A percentile compares a stretch with the other conserved stretches of the same genome.
These are phyloP conservation scores for Gortyna flavago DNA, from an alignment of 2,888 invertebrate genomes.

Conservation along the genomic window DNA sequence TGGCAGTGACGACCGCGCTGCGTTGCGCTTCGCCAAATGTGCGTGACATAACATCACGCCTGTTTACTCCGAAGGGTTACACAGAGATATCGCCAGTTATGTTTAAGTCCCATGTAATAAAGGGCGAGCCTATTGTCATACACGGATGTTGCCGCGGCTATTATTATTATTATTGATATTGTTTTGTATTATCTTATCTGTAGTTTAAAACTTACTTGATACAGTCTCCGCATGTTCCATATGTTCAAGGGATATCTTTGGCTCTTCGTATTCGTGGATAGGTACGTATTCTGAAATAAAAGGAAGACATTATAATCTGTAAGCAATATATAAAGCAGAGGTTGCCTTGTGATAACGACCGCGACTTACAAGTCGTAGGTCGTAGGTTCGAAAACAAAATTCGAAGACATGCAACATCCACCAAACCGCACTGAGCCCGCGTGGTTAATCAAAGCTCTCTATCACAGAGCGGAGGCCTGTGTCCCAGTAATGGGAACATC, in stretches of 20 bases:
- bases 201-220: conserved; percentile 78
- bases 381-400: background rate
- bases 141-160: background rate
- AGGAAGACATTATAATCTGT: background rate
- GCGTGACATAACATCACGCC: background rate
- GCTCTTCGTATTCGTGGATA: conserved; percentile 84
- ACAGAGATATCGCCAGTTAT: background rate
- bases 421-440: background rate
- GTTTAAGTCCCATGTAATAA: background rate
- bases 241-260: conserved; percentile 83
- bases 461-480: background rate
- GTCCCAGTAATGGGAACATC: background rate
- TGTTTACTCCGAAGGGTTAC: background rate
- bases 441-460: background rate
- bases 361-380: background rate
- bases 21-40: too few species aligned
- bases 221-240: conserved; percentile 83
- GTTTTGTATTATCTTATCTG: background rate
- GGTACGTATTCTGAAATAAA: conserved; percentile 83
- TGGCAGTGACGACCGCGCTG: too few species aligned
- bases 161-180: background rate
- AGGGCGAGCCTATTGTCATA: background rate
- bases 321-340: background rate
- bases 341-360: background rate
- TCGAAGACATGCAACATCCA: background rate